Base-by-base conservation (phyloP, 2,888 invertebrate genomes). In the Caenorhabditis sp. region DNA sequence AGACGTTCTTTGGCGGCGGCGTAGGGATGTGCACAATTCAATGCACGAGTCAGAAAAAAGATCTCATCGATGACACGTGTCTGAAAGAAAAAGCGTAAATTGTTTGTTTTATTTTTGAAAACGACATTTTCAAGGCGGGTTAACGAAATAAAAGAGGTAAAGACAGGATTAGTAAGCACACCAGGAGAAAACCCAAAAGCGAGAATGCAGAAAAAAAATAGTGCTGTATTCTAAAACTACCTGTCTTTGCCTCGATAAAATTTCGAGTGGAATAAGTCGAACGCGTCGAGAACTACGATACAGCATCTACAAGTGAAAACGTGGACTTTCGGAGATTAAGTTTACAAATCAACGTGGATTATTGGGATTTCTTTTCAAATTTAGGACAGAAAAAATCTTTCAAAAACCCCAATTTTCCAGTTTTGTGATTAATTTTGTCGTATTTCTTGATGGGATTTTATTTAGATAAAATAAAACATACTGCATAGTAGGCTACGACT, bases 401-500 rank as follows among this genome's bases (percentile, higher is more conserved):
- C n/a, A n/a, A n/a, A n/a, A n/a, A n/a, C n/a, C n/a, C n/a, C n/a
- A n/a, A n/a, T n/a, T n/a, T n/a, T n/a, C n/a, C n/a, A n/a, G n/a
- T n/a, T n/a, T n/a, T n/a, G n/a, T n/a, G n/a, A n/a, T n/a, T n/a
- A n/a, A n/a, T n/a, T n/a, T n/a, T n/a, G n/a, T n/a, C n/a, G n/a
- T n/a, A n/a, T n/a, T n/a, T n/a, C n/a, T n/a, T n/a, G n/a, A n/a
- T n/a, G n/a, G n/a, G n/a, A n/a, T n/a, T n/a, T n/a, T n/a, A n/a
- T n/a, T n/a, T n/a, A n/a, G n/a, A n/a, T n/a, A n/a, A n/a, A n/a
- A n/a, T n/a, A 70, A 54, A 49, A 68, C 71, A 60, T 61, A 82
- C 82, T 62, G 90, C 89, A 78, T 89, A 90, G 27, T 89, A 92
- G 1, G 96, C 94, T 86, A 97, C 90, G 82, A 97, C 91, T 26